Percentiles rank a stretch among this genome's conserved stretches.
phyloP scores from a whole-genome alignment of 2,888 invertebrate genomes.

The Scaptomyza parva region DNA sequence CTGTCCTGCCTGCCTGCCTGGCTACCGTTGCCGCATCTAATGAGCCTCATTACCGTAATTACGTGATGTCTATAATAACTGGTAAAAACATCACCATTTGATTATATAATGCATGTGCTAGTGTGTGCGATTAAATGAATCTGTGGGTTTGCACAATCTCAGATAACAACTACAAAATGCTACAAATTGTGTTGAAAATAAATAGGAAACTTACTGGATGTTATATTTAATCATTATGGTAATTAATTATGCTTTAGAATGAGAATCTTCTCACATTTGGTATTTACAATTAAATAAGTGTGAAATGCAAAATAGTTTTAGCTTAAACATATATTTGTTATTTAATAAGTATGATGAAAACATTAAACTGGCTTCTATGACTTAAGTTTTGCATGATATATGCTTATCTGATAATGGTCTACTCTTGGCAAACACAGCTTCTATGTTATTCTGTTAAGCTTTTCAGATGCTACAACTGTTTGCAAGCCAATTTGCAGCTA shows the following conservation, averaged over 20 bases:
- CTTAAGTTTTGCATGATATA: too few relatives aligned
- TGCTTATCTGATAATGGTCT: background rate
- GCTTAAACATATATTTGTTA: background rate
- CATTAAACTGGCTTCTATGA: too few relatives aligned
- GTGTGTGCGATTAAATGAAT: background rate
- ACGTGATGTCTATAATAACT: conserved; percentile 46
- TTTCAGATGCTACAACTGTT: background rate
- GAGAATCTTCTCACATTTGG: background rate
- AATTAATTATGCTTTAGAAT: background rate
- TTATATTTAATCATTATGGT: background rate
- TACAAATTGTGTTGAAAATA: background rate
- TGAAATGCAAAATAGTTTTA: too few relatives aligned
- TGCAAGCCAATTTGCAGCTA: background rate
- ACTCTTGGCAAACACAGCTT: conserved; percentile 24
- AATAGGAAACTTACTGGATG: conserved; percentile 4
- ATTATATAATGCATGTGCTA: conserved; percentile 23
- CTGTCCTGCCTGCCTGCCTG: background rate
- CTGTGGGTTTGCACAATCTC: conserved; percentile 11
- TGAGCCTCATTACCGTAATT: conserved; percentile 75
- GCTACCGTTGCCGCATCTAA: conserved; percentile 48
- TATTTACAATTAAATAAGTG: too few relatives aligned
- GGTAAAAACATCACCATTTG: conserved; percentile 36
- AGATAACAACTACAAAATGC: conserved; percentile 4
- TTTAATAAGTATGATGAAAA: too few relatives aligned
- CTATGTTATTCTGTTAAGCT: background rate